phyloP scores from a whole-genome alignment of 2,113 vertebrate species.

The Gambusia holbrooki region DNA sequence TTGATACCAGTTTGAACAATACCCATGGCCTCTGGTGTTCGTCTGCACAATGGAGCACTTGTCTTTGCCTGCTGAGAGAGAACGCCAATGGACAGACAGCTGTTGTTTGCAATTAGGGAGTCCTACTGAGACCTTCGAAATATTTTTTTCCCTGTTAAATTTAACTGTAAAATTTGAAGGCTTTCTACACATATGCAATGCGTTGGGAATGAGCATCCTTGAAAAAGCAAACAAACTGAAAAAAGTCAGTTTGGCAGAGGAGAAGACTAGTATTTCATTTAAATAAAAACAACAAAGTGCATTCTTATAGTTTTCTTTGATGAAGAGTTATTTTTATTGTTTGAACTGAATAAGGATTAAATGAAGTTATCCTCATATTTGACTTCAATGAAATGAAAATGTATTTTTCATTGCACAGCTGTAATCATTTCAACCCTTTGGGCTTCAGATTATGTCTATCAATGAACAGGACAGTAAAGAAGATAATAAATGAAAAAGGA shows the following conservation, averaged over 20 bases:
- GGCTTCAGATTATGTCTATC: too few relatives aligned
- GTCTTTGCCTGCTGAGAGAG: constrained; percentile 58
- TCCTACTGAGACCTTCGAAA: constrained; percentile 24
- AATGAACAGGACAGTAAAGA: too few relatives aligned
- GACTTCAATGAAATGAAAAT: too few relatives aligned
- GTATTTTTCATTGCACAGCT: too few relatives aligned
- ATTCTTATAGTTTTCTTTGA: too few relatives aligned
- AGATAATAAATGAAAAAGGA: too few relatives aligned
- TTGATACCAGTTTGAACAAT: constrained; percentile 11
- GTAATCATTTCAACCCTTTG: too few relatives aligned
- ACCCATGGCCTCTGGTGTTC: background rate
- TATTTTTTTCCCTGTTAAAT: background rate
- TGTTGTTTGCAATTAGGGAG: constrained; percentile 57
- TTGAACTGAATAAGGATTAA: background rate
- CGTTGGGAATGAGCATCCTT: background rate
- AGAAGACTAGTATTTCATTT: background rate
- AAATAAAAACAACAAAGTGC: background rate
- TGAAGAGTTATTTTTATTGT: background rate
- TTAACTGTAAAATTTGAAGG: constrained; percentile 13
- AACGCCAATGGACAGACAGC: constrained; percentile 41
- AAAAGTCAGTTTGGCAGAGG: background rate
- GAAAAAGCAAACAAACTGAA: background rate
- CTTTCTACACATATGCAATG: background rate
- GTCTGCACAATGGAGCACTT: constrained; percentile 46
- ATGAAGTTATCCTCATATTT: too few relatives aligned